Evolutionary conservation across 2,113 vertebrate genomes (phyloP), one percentile per base, ranked within the genome.

Genomic region (Zosterops borbonicus): DNA sequence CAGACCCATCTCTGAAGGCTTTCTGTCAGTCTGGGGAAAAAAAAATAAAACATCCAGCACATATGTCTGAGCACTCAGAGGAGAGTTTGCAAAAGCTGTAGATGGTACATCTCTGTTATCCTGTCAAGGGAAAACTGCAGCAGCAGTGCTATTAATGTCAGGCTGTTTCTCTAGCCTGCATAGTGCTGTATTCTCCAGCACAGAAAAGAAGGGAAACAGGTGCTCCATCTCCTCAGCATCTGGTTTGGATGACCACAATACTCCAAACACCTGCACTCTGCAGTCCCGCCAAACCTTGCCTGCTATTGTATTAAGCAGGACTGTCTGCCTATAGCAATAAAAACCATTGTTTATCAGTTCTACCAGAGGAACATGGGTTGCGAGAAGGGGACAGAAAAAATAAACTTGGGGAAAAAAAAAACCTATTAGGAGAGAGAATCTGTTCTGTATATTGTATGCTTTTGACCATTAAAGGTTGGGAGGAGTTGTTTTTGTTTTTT

Each of bases 221-320:
- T 98, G 98, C 97, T 97, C 90, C 87, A 90, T 71, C 87, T 96
- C 95, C 94, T 93, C 95, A 70, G 94, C 98, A 98, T 98, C 98
- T 98, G 98, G 94, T 98, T 98, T 97, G 94, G 96, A 98, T 97
- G 97, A 97, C 93, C 96, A 98, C 97, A 98, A 98, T 97, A 78
- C 96, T 65, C 83, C 90, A 95, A 97, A 96, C 98, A 98, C 98
- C 98, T 98, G 98, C 97, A 95, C 83, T 92, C 31, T 50, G 91
- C 92, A 49, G 60, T 77, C 89, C 93, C 5, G 92, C 97, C 97
- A 98, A 97, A 93, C 94, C 92, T 96, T 97, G 96, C 95, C 96
- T 97, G 94, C 97, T 96, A 98, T 98, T 98, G 97, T 98, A 95
- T 96, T 96, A 96, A 21, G 90, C 71, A 83, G 95, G 87, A 95